phyloP scores from a whole-genome alignment of 2,888 invertebrate genomes.

The Epistrophe grossulariae region DNA sequence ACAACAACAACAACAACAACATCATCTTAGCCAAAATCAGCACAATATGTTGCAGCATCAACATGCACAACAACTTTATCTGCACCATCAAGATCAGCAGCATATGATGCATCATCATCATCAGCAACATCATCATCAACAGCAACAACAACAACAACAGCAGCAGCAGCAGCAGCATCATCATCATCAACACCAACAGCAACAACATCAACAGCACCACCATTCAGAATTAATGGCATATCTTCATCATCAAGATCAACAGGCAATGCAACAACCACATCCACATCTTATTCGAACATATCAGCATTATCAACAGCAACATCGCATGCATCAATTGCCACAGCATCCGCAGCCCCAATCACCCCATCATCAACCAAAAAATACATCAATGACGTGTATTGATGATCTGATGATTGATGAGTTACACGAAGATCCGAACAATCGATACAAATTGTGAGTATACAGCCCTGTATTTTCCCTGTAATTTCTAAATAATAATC shows the following conservation, averaged over 20 bases:
- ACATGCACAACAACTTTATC: slow-evolving; percentile 53
- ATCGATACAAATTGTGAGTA: slow-evolving; percentile 82
- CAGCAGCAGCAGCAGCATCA: slow-evolving; percentile 66
- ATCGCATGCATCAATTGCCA: slow-evolving; percentile 81
- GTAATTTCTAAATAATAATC: too few species aligned
- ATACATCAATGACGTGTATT: slow-evolving; percentile 74
- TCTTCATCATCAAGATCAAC: slow-evolving; percentile 70
- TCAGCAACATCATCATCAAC: slow-evolving; percentile 15
- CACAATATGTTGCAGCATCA: slow-evolving; percentile 53
- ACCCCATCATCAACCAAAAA: slow-evolving; percentile 74
- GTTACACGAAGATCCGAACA: slow-evolving; percentile 80
- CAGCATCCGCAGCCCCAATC: slow-evolving; percentile 77
- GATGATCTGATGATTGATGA: slow-evolving; percentile 82
- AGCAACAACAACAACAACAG: slow-evolving; percentile 57
- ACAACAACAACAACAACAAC: slow-evolving; percentile 21
- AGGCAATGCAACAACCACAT: slow-evolving; percentile 77
- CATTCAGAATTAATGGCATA: slow-evolving; percentile 77
- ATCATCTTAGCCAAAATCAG: slow-evolving; percentile 38
- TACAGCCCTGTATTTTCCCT: too few species aligned
- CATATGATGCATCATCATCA: slow-evolving; percentile 58
- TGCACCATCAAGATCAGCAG: slow-evolving; percentile 59
- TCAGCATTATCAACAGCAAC: slow-evolving; percentile 78
- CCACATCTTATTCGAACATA: slow-evolving; percentile 79
- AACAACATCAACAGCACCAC: slow-evolving; percentile 76
- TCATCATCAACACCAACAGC: slow-evolving; percentile 77